Evolutionary conservation across 2,888 invertebrate genomes (phyloP), one percentile per base, ranked within the genome.

Genomic region (Amphimallon solstitiale): DNA sequence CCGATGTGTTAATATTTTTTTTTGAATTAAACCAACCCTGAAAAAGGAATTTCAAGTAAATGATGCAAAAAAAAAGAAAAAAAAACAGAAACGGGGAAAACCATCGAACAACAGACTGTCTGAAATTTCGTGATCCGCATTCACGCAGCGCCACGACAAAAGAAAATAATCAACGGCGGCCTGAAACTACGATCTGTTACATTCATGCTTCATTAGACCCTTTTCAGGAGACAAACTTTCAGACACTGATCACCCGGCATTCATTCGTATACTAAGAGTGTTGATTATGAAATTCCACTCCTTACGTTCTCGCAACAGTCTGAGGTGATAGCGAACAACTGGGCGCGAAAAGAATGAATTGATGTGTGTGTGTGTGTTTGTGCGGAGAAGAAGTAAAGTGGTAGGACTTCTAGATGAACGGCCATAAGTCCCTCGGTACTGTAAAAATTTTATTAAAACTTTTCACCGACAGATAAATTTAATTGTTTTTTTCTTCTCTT

Each of bases 211-310:
- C 71, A 69, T 71, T 63, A 52, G 56, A 56, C 61, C 54, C 68
- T 66, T 70, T 69, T 70, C 67, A 68, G 60, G 49, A 62, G 56
- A 64, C 64, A 66, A 66, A 66, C 66, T 66, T 67, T 61, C 68
- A 68, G 68, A 48, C 65, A 65, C 70, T 70, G 70, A 73, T 72
- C 70, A 73, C 70, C 3, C 54, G 63, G 21, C 66, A 70, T 70
- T 66, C 72, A 69, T 67, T 65, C 65, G 56, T 38, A 29, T 38
- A 40, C 23, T 37, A 65, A 64, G 69, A 66, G 61, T 63, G 64
- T 51, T 59, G 61, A 48, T 56, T 62, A 40, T 63, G 63, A 68
- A 65, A 67, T 52, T 37, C 38, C 51, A 19, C 38, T 40, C 60
- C 43, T 15, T 23, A 43, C 52, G 37, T 29, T 19, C 54, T 21